Base-by-base conservation (phyloP, 2,888 invertebrate genomes). In the Gymnocheta viridis region DNA sequence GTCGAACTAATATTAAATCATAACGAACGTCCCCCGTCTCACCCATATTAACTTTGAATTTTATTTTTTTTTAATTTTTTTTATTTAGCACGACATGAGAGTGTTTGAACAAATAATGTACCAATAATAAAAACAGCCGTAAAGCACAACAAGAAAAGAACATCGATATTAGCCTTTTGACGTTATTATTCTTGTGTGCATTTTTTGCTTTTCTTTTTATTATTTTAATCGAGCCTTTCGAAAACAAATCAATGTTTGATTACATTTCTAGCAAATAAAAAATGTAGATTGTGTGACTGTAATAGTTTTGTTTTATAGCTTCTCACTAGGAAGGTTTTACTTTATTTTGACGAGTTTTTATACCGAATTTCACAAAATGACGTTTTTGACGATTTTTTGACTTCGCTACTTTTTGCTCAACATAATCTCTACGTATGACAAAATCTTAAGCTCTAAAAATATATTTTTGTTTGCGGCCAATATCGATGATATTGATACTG, bases 191-290 rank as follows among this genome's bases (percentile, higher is more conserved):
- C 44, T 73, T 51, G n/a, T 12, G 14, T 74, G 60, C 38, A 3
- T 41, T 66, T 51, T 64, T 56, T 67, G 74, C 66, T 76, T 62
- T 67, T 51, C 27, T 66, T 24, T 22, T 24, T 74, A 51, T 47
- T 51, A 56, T 78, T 73, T 78, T 85, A 77, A 82, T 82, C 86
- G 83, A 86, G 86, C 87, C 89, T 89, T 88, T 89, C 88, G 88
- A 91, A 90, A 91, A 91, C 91, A 91, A 91, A 90, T 89, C 89
- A 87, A 82, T 86, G 85, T 87, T 87, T 90, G 90, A 90, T 91
- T 91, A 90, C 88, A 88, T 90, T 24, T 62, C 32, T 27, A 35
- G 17, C 10, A 22, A 88, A 87, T 47, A 47, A 62, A 3, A 24
- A 51, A 62, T 17, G n/a, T 17, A 35, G 27, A 41, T 24, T 66